These are phyloP conservation scores for Corythaixoides concolor DNA, from an alignment of 2,113 vertebrate genomes.

Conservation along the genomic window DNA sequence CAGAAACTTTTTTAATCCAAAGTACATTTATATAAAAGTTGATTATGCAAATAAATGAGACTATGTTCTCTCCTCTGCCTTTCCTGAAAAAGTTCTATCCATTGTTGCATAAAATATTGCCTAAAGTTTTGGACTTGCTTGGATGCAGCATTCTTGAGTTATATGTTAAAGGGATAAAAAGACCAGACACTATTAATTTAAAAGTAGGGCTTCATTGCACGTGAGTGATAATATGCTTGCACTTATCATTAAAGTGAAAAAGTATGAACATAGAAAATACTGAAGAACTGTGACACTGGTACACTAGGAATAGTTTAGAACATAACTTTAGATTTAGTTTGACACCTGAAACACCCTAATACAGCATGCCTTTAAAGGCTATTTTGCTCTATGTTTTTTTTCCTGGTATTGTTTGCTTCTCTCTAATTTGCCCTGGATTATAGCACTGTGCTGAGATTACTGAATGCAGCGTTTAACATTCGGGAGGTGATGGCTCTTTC, in stretches of 20 bases:
- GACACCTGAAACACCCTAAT: neutral
- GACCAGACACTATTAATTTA: neutral
- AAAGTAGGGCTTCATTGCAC: neutral
- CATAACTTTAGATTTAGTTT: neutral
- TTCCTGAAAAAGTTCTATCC: neutral
- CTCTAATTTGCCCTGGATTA: neutral
- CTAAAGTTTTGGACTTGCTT: neutral
- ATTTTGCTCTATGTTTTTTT: neutral
- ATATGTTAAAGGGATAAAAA: neutral
- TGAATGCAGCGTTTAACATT: neutral
- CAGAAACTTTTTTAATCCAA: neutral
- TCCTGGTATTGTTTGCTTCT: neutral
- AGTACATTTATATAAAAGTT: neutral
- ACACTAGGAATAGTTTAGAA: neutral
- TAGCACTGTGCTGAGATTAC: neutral
- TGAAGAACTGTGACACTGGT: neutral
- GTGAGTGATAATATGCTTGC: neutral
- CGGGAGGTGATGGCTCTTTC: neutral
- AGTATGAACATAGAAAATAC: neutral
- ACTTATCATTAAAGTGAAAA: neutral
- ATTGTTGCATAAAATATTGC: neutral
- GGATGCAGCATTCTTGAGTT: neutral
- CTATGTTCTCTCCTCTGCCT: neutral
- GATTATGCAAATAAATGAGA: neutral
- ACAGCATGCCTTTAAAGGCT: neutral